These are phyloP conservation scores for Antigone vipio DNA, from an alignment of 2,113 vertebrate species.

Conservation along the genomic window DNA sequence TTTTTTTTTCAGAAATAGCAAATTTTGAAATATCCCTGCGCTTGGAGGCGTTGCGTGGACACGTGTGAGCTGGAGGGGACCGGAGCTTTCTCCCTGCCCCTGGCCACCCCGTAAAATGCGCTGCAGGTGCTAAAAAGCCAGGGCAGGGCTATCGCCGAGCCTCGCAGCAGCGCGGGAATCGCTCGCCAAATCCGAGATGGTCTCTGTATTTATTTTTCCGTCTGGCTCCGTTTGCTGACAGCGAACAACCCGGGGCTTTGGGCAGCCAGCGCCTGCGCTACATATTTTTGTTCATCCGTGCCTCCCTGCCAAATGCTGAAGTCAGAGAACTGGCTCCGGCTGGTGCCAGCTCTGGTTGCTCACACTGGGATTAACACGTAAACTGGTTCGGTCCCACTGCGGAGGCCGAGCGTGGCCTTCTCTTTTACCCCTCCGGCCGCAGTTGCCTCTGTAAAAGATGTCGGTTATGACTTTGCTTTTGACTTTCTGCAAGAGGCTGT, in stretches of 20 bases:
- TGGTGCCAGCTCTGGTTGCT: conserved; percentile 69
- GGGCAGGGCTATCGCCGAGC: neutral
- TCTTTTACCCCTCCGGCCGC: conserved; percentile 35
- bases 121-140: neutral
- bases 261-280: conserved; percentile 13
- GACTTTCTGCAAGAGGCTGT: neutral
- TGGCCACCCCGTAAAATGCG: neutral
- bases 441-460: conserved; percentile 41
- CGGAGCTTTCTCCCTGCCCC: neutral
- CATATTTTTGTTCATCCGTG: conserved; percentile 29
- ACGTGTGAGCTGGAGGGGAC: neutral
- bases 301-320: conserved; percentile 71
- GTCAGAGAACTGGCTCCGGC: conserved; percentile 62
- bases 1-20: neutral
- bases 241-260: neutral
- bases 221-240: neutral
- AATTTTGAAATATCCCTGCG: neutral
- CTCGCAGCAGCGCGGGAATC: neutral
- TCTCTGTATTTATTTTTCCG: neutral
- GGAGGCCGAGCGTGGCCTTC: neutral
- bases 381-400: neutral
- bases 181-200: neutral
- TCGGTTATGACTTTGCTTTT: conserved; percentile 48
- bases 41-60: neutral
- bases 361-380: conserved; percentile 75